These are phyloP conservation scores for Phthorimaea operculella DNA, from an alignment of 1,140 invertebrate genomes.

Conservation along the genomic window DNA sequence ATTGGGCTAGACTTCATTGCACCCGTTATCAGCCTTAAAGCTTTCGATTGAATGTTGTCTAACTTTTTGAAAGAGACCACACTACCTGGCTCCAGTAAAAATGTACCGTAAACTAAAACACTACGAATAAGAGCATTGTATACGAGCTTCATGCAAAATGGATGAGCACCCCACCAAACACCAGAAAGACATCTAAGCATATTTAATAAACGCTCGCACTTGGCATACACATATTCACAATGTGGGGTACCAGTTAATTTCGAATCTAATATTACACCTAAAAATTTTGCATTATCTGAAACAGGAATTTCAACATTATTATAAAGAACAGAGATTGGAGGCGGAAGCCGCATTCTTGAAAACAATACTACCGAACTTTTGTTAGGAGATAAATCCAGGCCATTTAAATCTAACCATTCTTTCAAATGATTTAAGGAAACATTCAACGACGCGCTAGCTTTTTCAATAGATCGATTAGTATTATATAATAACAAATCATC, in stretches of 20 bases:
- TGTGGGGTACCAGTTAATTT: background rate
- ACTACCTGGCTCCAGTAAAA: background rate
- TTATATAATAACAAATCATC: too few species aligned
- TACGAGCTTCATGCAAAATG: background rate
- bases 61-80: background rate
- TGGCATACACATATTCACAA: background rate
- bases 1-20: background rate
- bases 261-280: background rate
- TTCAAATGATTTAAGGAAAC: background rate
- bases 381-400: background rate
- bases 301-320: background rate
- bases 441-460: background rate
- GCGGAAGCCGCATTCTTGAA: background rate
- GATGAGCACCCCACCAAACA: slow-evolving; percentile 3
- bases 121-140: slow-evolving; percentile 1
- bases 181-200: background rate
- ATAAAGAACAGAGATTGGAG: background rate
- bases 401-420: background rate
- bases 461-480: background rate
- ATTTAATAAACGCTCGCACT: background rate
- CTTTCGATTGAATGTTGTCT: background rate
- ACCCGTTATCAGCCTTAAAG: background rate
- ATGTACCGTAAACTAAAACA: background rate
- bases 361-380: background rate
- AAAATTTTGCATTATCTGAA: background rate